phyloP scores from a whole-genome alignment of 1,140 invertebrate genomes.

The Drosophila repleta region DNA sequence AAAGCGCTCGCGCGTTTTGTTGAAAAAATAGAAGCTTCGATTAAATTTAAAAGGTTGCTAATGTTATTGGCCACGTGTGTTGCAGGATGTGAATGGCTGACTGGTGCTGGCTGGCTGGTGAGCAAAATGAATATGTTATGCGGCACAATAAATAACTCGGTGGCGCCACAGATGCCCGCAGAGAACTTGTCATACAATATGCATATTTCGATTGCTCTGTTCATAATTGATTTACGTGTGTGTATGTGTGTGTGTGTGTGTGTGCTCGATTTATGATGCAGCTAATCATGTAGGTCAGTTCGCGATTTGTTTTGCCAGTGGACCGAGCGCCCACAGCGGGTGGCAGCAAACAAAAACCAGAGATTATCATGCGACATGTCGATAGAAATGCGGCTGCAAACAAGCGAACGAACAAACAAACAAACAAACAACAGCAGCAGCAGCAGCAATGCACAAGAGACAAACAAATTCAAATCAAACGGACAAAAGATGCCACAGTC shows the following conservation, averaged over 20 bases:
- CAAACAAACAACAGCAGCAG: constrained; percentile 46
- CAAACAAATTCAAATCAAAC: constrained; percentile 79
- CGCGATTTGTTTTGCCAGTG: constrained; percentile 29
- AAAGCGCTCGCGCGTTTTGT: constrained; percentile 47
- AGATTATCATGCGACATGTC: constrained; percentile 58
- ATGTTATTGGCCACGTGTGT: constrained; percentile 60
- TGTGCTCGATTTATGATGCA: constrained; percentile 19
- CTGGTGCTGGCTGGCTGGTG: background rate
- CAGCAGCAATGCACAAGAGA: constrained; percentile 54
- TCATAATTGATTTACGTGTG: constrained; percentile 45
- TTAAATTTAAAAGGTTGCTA: constrained; percentile 78
- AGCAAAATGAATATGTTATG: constrained; percentile 40
- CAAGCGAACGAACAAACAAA: constrained; percentile 56
- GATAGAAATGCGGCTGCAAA: constrained; percentile 29
- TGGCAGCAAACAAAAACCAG: constrained; percentile 43
- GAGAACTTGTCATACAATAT: constrained; percentile 36
- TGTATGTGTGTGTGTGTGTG: background rate
- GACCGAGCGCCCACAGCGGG: constrained; percentile 22
- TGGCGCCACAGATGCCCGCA: constrained; percentile 30
- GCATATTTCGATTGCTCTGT: constrained; percentile 47
- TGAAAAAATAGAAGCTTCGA: constrained; percentile 64
- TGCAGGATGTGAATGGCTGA: background rate
- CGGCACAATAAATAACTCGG: constrained; percentile 41
- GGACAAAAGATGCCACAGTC: constrained; percentile 51
- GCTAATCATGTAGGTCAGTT: constrained; percentile 46